Conservation (phyloP, 2,888 invertebrate genomes). For the Diarsia brunnea region DNA sequence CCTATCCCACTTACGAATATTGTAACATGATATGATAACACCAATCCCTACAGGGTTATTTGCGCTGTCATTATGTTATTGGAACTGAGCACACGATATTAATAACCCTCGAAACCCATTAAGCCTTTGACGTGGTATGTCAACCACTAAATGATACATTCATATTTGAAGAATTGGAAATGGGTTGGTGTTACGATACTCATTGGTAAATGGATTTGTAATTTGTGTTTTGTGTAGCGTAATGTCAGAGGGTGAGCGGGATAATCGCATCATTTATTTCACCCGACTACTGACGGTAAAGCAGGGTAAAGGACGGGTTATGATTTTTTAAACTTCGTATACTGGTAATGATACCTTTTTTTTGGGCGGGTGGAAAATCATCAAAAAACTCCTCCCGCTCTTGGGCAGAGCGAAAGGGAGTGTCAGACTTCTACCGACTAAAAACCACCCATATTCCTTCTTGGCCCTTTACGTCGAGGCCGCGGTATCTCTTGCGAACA, state of each 20-base stretch:
- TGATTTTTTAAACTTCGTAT: too few relatives aligned
- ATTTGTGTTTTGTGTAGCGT: neutral
- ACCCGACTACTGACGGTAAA: neutral
- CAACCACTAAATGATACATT: conserved; percentile 45
- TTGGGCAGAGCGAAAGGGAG: too few relatives aligned
- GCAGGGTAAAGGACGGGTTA: too few relatives aligned
- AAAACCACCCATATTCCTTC: too few relatives aligned
- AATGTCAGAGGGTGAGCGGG: neutral
- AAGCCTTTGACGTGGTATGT: conserved; percentile 44
- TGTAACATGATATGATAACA: conserved; percentile 39
- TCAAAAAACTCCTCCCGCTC: too few relatives aligned
- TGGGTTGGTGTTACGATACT: neutral
- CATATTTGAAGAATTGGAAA: conserved; percentile 52
- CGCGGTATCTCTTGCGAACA: too few relatives aligned
- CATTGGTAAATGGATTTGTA: conserved; percentile 21
- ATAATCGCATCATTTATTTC: neutral
- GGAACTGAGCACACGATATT: conserved; percentile 28
- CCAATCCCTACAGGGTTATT: conserved; percentile 48
- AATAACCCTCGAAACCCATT: conserved; percentile 49
- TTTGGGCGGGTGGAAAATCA: too few relatives aligned
- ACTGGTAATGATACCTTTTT: too few relatives aligned
- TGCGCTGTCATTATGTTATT: conserved; percentile 53
- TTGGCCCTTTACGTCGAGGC: too few relatives aligned
- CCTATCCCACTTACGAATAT: conserved; percentile 13
- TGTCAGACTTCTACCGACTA: too few relatives aligned